Evolutionary conservation across 2,113 vertebrate genomes (phyloP).

Genomic region (Onychostoma macrolepis): DNA sequence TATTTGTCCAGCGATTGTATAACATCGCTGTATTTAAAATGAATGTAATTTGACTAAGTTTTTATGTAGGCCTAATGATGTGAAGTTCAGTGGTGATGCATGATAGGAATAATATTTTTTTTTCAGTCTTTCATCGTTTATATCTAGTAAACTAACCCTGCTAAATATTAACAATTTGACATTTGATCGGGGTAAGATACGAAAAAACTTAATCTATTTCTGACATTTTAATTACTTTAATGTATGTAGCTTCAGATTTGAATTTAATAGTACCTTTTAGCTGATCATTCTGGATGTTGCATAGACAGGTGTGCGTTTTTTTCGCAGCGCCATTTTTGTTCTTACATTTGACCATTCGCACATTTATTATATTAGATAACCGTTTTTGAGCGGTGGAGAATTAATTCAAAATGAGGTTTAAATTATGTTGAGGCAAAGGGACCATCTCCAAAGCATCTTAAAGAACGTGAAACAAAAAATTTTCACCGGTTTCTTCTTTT

Average conservation of each 20-base stretch:
- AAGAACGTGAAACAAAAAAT: too few species aligned
- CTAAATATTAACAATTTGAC: not conserved
- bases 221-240: not conserved
- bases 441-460: not conserved
- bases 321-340: not conserved
- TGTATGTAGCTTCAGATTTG: not conserved
- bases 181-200: not conserved
- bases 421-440: not conserved
- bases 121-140: not conserved
- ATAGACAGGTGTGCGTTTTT: not conserved
- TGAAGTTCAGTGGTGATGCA: not conserved
- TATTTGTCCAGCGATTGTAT: not conserved
- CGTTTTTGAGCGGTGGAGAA: not conserved
- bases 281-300: not conserved
- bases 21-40: not conserved
- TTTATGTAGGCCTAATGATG: not conserved
- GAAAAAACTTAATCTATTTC: not conserved
- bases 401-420: not conserved
- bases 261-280: not conserved
- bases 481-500: too few species aligned
- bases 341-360: not conserved
- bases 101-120: not conserved
- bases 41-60: not conserved
- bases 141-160: not conserved
- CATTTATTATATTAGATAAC: not conserved